phyloP scores from a whole-genome alignment of 2,113 vertebrate species.

The Rattus rattus region DNA sequence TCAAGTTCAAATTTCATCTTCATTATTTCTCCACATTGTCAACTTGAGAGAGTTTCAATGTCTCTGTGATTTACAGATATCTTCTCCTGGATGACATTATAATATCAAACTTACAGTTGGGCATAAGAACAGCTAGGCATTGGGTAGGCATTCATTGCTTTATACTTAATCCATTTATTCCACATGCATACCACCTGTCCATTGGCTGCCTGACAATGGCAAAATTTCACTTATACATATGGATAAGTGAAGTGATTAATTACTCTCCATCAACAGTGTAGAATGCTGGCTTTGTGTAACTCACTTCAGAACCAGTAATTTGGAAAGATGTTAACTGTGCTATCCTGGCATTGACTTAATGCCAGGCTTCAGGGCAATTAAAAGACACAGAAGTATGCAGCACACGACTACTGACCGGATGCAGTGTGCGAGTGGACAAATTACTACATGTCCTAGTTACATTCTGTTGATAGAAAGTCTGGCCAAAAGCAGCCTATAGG shows the following conservation, averaged over 20 bases:
- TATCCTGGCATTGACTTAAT: background rate
- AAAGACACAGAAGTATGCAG: background rate
- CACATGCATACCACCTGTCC: background rate
- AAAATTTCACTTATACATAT: constrained; percentile 34
- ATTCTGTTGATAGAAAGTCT: background rate
- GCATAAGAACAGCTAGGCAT: background rate
- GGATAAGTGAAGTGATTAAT: constrained; percentile 54
- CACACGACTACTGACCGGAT: too few species aligned
- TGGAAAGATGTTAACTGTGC: constrained; percentile 22
- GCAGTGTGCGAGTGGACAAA: background rate
- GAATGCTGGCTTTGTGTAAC: constrained; percentile 36
- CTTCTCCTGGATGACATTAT: background rate
- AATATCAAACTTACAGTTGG: background rate
- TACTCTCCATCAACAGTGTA: background rate
- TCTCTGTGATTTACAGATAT: background rate
- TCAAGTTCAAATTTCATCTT: background rate
- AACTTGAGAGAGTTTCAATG: constrained; percentile 25
- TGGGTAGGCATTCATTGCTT: background rate
- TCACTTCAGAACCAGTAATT: constrained; percentile 9
- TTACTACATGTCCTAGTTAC: background rate
- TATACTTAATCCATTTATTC: constrained; percentile 4
- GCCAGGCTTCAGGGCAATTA: constrained; percentile 9
- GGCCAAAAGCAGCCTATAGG: background rate
- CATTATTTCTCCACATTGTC: constrained; percentile 5
- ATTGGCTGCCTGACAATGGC: background rate